Conservation (phyloP, 2,888 invertebrate genomes). For the Adelognathus sp. region DNA sequence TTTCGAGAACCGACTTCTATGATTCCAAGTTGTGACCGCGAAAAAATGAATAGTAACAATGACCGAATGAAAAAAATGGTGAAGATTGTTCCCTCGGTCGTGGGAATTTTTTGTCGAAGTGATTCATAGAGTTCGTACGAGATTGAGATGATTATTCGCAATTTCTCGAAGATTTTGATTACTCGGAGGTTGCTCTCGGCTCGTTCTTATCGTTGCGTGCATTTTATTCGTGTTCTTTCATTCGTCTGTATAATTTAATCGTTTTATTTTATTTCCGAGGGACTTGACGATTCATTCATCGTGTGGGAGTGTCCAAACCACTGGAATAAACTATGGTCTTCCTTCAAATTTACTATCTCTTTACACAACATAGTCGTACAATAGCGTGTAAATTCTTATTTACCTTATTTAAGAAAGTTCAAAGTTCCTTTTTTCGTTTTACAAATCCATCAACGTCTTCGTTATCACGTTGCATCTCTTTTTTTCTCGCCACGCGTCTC, state of each 20-base stretch:
- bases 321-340: constrained; percentile 75
- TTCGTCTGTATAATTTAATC: neutral
- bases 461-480: constrained; percentile 41
- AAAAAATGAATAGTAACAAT: constrained; percentile 2
- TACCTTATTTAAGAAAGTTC: constrained; percentile 73
- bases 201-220: neutral
- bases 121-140: neutral
- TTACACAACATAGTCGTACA: constrained; percentile 73
- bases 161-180: neutral
- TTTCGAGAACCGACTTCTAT: constrained; percentile 5
- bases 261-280: constrained; percentile 34
- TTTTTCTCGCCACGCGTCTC: constrained; percentile 42
- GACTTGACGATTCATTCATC: constrained; percentile 54
- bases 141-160: neutral
- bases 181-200: neutral
- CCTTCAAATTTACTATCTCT: constrained; percentile 72
- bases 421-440: constrained; percentile 65
- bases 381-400: constrained; percentile 74
- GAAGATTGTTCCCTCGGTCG: neutral
- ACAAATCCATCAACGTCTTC: constrained; percentile 60
- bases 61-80: constrained; percentile 2
- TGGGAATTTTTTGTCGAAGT: neutral
- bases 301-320: constrained; percentile 69
- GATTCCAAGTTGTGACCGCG: neutral
- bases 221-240: neutral